Base-by-base conservation (phyloP, 2,888 invertebrate genomes). In the Hyposoter dolosus region DNA sequence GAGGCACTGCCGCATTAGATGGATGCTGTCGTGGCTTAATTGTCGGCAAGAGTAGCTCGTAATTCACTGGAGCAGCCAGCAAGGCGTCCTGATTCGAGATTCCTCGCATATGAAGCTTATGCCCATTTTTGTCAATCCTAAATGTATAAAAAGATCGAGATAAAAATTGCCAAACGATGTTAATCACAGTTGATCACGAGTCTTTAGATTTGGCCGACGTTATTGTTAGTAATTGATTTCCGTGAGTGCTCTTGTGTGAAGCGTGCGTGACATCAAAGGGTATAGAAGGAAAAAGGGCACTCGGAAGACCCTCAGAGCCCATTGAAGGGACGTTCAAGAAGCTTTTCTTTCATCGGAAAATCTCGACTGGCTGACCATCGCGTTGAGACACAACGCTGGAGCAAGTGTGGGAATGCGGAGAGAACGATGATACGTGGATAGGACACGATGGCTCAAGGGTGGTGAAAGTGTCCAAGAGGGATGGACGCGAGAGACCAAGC, bases 401-500 rank as follows among this genome's bases (percentile, higher is more conserved):
- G 28, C 82, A 74, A 72, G 60, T 65, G 80, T 45, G 63, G 45
- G 71, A 60, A 45, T 47, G 50, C 63, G 60, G 53, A 69, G 50
- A 32, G 28, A 45, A 74, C 47, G 69, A 82, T 72, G 82, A 87
- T 88, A 87, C 88, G 85, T 56, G 66, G 88, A 89, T 90, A 89
- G 87, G 91, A 90, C 90, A 91, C 92, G 91, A 92, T 83, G 72
- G 45, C 78, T 66, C 83, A 74, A 82, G 84, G 78, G 75, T 65
- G 60, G 28, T 63, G 69, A 84, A 68, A 83, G 92, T 92, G 92
- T 88, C 43, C 28, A 53, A 12, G 75, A 82, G 84, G 78, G 84
- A 86, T 81, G 81, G 68, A 82, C 68, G 74, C 85, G 90, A 91
- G 92, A 92, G 75, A 92, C 93, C 91, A 92, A 94, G 94, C 94